These are phyloP conservation scores for Cryptoprocta ferox DNA, from an alignment of 2,797 vertebrate genomes.

Conservation along the genomic window DNA sequence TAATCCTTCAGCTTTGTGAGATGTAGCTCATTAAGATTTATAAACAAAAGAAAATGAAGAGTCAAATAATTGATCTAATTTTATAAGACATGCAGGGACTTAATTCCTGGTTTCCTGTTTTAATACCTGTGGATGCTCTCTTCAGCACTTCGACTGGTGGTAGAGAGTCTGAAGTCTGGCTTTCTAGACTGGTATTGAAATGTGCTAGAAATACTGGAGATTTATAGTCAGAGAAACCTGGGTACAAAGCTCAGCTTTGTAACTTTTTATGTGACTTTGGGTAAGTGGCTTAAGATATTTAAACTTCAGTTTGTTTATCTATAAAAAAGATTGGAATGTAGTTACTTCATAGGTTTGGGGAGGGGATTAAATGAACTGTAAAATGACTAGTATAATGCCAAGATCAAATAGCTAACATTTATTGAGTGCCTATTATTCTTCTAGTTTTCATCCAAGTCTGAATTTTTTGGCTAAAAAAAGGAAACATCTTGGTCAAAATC, in stretches of 20 bases:
- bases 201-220: not conserved
- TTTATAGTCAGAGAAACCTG: not conserved
- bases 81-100: not conserved
- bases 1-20: not conserved
- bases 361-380: not conserved
- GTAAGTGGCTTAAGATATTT: not conserved
- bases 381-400: not conserved
- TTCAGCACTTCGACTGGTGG: not conserved
- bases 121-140: not conserved
- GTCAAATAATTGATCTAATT: not conserved
- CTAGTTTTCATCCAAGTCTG: slow-evolving; percentile 11
- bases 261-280: not conserved
- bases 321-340: not conserved
- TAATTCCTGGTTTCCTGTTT: not conserved
- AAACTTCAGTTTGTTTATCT: not conserved
- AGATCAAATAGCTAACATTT: not conserved
- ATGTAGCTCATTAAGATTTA: not conserved
- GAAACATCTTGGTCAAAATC: not conserved
- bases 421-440: not conserved
- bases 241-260: not conserved
- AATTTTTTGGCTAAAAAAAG: not conserved
- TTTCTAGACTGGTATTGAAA: not conserved
- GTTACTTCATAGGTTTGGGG: not conserved
- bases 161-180: not conserved
- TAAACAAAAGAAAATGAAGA: not conserved